These are phyloP conservation scores for Irena cyanogastra DNA, from an alignment of 2,113 vertebrate species.

Conservation along the genomic window DNA sequence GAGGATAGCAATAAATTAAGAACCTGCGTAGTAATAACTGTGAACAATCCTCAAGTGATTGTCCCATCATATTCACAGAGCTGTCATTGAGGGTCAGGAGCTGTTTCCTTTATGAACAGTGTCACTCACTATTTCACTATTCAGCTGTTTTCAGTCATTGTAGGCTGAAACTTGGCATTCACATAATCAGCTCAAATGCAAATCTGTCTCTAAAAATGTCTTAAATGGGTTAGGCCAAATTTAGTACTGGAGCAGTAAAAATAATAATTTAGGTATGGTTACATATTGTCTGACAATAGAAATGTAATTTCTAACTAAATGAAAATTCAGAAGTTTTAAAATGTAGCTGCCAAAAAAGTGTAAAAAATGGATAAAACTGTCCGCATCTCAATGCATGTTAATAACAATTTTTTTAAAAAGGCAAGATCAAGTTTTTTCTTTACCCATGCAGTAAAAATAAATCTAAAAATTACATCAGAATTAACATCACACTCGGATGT, in stretches of 20 bases:
- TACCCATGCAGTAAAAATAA: neutral
- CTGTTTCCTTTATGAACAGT: slow-evolving; percentile 3
- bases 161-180: slow-evolving; percentile 30
- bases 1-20: neutral
- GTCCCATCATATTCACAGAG: neutral
- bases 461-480: neutral
- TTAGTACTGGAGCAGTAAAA: slow-evolving; percentile 35
- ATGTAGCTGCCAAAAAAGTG: neutral
- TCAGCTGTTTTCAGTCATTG: slow-evolving; percentile 40
- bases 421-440: neutral
- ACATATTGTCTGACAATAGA: neutral
- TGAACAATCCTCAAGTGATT: neutral
- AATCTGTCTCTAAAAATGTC: slow-evolving; percentile 32
- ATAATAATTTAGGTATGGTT: slow-evolving; percentile 27
- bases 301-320: neutral
- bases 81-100: slow-evolving; percentile 28
- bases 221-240: slow-evolving; percentile 37
- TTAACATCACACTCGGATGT: neutral
- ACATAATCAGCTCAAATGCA: slow-evolving; percentile 2
- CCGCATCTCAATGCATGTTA: neutral
- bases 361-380: neutral
- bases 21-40: neutral
- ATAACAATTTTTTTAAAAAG: neutral
- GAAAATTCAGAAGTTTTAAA: neutral
- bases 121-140: slow-evolving; percentile 32